Percentiles rank a stretch among this genome's conserved stretches.
Conservation (phyloP, 2,888 invertebrate species). For the Lasioglossum zephyrum region DNA sequence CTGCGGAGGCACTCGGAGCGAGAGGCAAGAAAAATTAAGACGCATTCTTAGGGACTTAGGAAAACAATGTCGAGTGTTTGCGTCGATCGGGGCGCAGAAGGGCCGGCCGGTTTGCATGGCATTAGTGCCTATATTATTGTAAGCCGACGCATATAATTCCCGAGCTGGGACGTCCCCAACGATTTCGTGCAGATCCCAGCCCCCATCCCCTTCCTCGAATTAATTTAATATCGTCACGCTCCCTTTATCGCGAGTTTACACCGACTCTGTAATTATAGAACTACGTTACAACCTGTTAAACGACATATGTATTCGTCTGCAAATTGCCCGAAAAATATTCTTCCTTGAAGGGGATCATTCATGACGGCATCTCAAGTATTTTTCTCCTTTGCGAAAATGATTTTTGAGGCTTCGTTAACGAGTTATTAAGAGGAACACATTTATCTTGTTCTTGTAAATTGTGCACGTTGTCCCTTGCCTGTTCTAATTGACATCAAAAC, state of each 20-base stretch:
- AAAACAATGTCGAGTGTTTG: constrained; percentile 61
- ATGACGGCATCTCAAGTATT: no score
- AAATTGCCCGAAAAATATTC: no score
- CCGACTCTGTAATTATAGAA: constrained; percentile 38
- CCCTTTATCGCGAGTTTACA: constrained; percentile 40
- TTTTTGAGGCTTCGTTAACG: no score
- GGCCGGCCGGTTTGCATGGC: constrained; percentile 76
- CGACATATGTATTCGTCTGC: not conserved
- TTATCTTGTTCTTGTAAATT: no score
- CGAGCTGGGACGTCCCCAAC: constrained; percentile 36
- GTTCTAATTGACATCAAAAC: no score
- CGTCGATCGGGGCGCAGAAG: constrained; percentile 10
- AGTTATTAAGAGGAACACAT: no score
- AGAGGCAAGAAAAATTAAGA: constrained; percentile 54
- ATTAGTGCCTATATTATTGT: constrained; percentile 82
- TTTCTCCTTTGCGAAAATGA: no score
- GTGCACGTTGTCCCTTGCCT: no score
- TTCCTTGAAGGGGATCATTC: no score
- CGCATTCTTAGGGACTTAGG: constrained; percentile 44
- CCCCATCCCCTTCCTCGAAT: constrained; percentile 24
- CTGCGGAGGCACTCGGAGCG: constrained; percentile 20
- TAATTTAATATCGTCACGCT: constrained; percentile 56
- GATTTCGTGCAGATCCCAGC: constrained; percentile 45
- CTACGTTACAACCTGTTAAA: constrained; percentile 44
- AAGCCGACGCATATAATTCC: constrained; percentile 81